phyloP scores from a whole-genome alignment of 2,113 vertebrate genomes.

The Pycnonotus jocosus region DNA sequence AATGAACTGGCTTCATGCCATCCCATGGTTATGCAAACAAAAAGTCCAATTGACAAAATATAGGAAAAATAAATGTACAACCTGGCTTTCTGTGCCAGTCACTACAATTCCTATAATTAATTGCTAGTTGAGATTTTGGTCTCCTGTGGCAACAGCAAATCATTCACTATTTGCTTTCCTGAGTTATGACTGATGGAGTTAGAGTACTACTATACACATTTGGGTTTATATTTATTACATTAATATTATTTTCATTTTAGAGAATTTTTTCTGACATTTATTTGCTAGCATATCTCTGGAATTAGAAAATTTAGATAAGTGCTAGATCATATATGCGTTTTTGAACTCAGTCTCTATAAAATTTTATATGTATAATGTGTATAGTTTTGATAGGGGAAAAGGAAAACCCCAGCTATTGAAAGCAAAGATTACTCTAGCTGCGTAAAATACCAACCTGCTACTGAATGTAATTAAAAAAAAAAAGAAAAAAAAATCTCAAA shows the following conservation, averaged over 20 bases:
- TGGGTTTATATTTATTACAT: neutral
- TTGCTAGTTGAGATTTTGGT: neutral
- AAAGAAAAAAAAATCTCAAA: neutral
- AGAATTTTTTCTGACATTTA: neutral
- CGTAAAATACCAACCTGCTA: neutral
- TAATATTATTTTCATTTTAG: neutral
- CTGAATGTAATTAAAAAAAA: neutral
- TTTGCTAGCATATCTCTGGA: neutral
- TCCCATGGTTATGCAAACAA: neutral
- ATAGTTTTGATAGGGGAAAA: neutral
- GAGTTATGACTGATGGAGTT: neutral
- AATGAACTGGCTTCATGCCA: neutral
- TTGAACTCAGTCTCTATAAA: neutral
- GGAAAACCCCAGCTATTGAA: neutral
- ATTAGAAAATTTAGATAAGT: neutral
- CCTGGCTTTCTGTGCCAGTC: neutral
- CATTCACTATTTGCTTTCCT: constrained; percentile 10
- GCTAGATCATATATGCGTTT: neutral
- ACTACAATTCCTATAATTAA: neutral
- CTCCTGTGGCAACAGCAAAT: neutral
- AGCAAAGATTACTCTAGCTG: neutral
- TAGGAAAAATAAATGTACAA: neutral
- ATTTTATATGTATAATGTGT: neutral
- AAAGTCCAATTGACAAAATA: neutral
- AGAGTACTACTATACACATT: neutral